Evolutionary conservation across 2,888 invertebrate species (phyloP), one percentile per base, ranked within the genome.

Genomic region (Synanthedon andrenaeformis): DNA sequence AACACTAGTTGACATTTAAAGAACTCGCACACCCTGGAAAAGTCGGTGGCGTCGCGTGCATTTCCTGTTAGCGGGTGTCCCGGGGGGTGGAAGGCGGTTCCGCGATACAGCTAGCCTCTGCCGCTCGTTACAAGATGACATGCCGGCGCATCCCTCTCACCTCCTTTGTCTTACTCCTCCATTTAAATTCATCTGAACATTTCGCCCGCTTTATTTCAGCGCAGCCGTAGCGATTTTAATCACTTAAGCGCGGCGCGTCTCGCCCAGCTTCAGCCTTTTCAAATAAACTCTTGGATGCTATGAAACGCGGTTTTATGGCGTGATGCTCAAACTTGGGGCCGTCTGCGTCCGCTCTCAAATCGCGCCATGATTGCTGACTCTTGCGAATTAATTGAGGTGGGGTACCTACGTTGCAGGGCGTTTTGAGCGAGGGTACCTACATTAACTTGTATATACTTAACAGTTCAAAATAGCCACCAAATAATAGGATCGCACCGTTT

Each of bases 161-260:
- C 58, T 63, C 69, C 66, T 76, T 76, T 77, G 78, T 78, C 70
- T 69, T 70, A 61, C 58, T 62, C 69, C 74, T 71, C 75, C 76
- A 81, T 83, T 82, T 79, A 82, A 82, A 82, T 82, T 79, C 81
- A 81, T 81, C 81, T 71, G 71, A 70, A 77, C 76, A 72, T 74
- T 78, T 69, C 72, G 66, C 66, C 64, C 64, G 64, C 78, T 80
- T 80, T 83, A 81, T 83, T 67, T 67, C 65, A 59, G 63, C 62
- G 73, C 77, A 68, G 70, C 69, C 66, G 68, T 68, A 74, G 72
- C 76, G 75, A 77, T 77, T 81, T 80, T 83, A 83, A 84, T 85
- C 83, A 84, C 82, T 83, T 79, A 83, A 76, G 69, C 69, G 70
- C 68, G 71, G 66, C 76, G 77, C 75, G 67, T 61, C 35, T 35